Evolutionary conservation across 2,888 invertebrate genomes (phyloP), one percentile per base, ranked within the genome.

Genomic region (Syritta pipiens): DNA sequence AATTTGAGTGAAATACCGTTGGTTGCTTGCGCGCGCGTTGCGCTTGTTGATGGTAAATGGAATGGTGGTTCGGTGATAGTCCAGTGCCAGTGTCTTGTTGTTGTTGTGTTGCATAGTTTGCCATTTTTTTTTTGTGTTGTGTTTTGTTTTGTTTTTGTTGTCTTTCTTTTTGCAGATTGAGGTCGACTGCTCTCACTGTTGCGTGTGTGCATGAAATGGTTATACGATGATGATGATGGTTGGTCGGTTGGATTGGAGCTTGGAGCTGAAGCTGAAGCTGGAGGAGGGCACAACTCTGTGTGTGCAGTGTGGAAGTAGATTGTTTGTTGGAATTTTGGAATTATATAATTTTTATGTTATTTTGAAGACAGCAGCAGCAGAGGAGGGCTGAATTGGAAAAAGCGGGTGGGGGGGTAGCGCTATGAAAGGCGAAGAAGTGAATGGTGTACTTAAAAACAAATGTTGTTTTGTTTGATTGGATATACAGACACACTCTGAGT

Each of bases 1-100:
- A 62, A 79, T 72, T 79, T 72, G 49, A 62, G 55, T 74, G 46
- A 62, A 74, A 79, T 79, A 79, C 79, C 79, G 79, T 79, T 74
- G 72, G 59, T 37, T 67, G 46, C 10, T 49, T 63, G 63, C 32
- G 53, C 51, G 76, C 69, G 57, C 75, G 42, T 65, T 51, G 46
- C 14, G 53, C 32, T 65, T 19, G 53, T 4, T 19, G 30, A 55
- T 40, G 65, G 51, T 53, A 44, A 32, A 40, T 51, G 49, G 28
- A 44, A 26, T 37, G 20, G 35, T 57, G 20, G 14, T 35, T 26
- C 14, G 37, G 67, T 44, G 71, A 53, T 69, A 53, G 44, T 60
- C 28, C 30, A 48, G 22, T 30, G 14, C 46, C 17, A 17, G 42
- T 28, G 32, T 26, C 9, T 28, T 20, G 14, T 12, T 69, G 51